Conservation (phyloP, 2,113 vertebrate species). For the Labeo catla region DNA sequence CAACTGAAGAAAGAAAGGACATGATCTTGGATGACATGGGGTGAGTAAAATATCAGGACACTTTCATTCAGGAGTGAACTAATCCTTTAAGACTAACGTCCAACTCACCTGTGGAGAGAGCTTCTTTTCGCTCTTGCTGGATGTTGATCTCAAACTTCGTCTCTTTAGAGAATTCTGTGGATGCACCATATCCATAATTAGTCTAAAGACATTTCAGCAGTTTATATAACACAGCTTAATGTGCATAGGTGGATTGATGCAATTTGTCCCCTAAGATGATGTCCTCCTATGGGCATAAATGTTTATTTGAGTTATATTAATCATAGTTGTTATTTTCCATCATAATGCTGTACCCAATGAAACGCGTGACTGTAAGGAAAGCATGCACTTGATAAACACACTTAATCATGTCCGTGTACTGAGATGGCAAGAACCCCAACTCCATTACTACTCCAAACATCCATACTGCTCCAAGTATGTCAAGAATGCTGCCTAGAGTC, state of each 20-base stretch:
- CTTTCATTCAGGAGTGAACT: too few relatives aligned
- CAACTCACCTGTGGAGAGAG: constrained; percentile 82
- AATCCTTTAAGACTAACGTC: background rate
- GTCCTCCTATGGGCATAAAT: constrained; percentile 17
- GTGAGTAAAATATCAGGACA: too few relatives aligned
- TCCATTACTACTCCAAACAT: constrained; percentile 38
- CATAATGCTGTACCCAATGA: background rate
- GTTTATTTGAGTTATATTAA: background rate
- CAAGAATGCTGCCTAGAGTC: constrained; percentile 63
- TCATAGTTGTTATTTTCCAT: constrained; percentile 31
- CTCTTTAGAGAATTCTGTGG: constrained; percentile 89
- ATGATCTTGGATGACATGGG: too few relatives aligned
- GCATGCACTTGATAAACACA: constrained; percentile 19
- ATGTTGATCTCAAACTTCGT: constrained; percentile 80
- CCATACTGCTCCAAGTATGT: constrained; percentile 59
- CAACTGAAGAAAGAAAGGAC: too few relatives aligned
- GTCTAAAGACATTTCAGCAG: constrained; percentile 32
- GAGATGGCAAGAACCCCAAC: constrained; percentile 15
- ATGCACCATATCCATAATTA: background rate
- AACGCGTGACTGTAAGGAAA: constrained; percentile 5
- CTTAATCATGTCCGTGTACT: background rate
- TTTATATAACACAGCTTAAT: background rate
- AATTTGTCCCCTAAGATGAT: background rate
- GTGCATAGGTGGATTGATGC: background rate
- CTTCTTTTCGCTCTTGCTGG: constrained; percentile 86